A percentile compares a stretch with the other conserved stretches of the same genome.
These are phyloP conservation scores for Clivina fossor DNA, from an alignment of 2,888 invertebrate genomes.

Conservation along the genomic window DNA sequence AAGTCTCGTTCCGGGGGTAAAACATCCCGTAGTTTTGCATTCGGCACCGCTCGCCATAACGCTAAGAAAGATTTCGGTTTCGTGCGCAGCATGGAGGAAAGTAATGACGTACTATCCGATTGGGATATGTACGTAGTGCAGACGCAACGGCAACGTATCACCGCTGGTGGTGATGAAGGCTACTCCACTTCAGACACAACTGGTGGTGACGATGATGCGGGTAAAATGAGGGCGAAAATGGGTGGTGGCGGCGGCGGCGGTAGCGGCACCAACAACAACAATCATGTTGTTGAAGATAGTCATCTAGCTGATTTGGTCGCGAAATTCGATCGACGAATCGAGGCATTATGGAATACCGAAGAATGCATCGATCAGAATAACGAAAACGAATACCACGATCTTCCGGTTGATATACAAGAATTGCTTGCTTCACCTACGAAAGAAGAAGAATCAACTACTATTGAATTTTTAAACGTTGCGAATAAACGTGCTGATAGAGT, in stretches of 20 bases:
- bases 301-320: slow-evolving; percentile 58
- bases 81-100: slow-evolving; percentile 46
- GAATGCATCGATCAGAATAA: slow-evolving; percentile 51
- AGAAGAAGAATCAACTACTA: slow-evolving; percentile 44
- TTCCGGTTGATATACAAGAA: slow-evolving; percentile 64
- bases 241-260: slow-evolving; percentile 42
- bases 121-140: slow-evolving; percentile 59
- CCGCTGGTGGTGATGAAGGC: slow-evolving; percentile 38
- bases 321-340: slow-evolving; percentile 68
- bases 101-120: slow-evolving; percentile 58
- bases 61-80: slow-evolving; percentile 42
- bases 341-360: slow-evolving; percentile 64
- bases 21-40: too few relatives aligned
- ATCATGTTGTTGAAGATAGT: slow-evolving; percentile 47
- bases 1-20: slow-evolving; percentile 22
- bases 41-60: slow-evolving; percentile 40
- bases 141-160: too few relatives aligned
- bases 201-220: slow-evolving; percentile 50
- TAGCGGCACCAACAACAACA: too few relatives aligned
- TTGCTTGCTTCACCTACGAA: slow-evolving; percentile 62
- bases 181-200: slow-evolving; percentile 59
- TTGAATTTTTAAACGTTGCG: slow-evolving; percentile 47
- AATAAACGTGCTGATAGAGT: slow-evolving; percentile 46
- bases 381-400: slow-evolving; percentile 61
- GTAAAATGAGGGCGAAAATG: slow-evolving; percentile 37